A percentile compares a stretch with the other conserved stretches of the same genome.
Evolutionary conservation across 2,888 invertebrate species (phyloP).

Genomic region (Cloeon dipterum): DNA sequence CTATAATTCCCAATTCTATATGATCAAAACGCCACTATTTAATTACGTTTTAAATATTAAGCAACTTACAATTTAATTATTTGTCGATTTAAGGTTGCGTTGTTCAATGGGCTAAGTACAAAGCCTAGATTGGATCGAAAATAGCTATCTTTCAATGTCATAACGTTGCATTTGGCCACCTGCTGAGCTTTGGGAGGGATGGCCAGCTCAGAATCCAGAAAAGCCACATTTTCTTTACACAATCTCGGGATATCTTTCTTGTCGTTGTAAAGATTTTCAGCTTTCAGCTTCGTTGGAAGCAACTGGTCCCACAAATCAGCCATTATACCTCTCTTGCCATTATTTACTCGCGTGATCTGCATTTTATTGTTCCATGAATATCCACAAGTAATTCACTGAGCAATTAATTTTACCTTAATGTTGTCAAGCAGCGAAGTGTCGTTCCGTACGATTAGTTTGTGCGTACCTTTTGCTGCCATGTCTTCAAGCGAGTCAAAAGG

Average conservation of each 20-base stretch:
- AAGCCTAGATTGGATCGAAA: neutral
- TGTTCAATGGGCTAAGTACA: too few relatives aligned
- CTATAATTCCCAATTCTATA: too few relatives aligned
- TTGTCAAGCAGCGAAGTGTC: neutral
- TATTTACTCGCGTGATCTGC: too few relatives aligned
- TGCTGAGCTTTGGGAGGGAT: neutral
- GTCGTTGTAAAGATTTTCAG: neutral
- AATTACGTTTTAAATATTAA: too few relatives aligned
- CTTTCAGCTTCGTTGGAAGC: neutral
- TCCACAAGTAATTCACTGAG: too few relatives aligned
- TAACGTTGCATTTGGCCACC: neutral
- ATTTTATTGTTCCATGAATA: too few relatives aligned
- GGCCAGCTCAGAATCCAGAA: neutral
- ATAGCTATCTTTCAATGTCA: neutral
- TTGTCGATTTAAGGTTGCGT: too few relatives aligned
- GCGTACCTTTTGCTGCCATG: neutral
- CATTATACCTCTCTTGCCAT: too few relatives aligned
- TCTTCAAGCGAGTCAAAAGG: neutral
- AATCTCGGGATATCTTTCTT: neutral
- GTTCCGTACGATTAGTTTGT: neutral
- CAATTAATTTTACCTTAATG: slow-evolving; percentile 1
- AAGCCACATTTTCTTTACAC: neutral
- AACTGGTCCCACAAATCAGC: neutral
- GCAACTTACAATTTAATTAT: too few relatives aligned
- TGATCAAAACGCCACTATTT: too few relatives aligned